phyloP scores from a whole-genome alignment of 2,113 vertebrate genomes.

The Ictalurus punctatus region DNA sequence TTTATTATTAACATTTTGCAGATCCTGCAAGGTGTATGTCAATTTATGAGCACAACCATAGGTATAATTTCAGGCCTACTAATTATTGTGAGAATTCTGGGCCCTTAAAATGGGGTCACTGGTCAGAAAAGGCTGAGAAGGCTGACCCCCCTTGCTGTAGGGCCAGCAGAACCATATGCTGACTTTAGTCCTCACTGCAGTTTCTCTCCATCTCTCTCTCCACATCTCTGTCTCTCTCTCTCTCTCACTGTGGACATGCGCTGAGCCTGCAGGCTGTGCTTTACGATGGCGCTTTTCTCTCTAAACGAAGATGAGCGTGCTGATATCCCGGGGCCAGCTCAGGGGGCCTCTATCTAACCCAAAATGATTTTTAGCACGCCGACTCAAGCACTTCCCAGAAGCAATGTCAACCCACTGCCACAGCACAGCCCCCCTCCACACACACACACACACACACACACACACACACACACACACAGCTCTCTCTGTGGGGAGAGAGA shows the following conservation, averaged over 20 bases:
- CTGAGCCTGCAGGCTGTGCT: conserved; percentile 77
- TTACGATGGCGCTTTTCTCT: conserved; percentile 66
- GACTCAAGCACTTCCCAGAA: conserved; percentile 90
- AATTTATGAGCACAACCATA: too few species aligned
- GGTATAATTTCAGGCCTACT: neutral
- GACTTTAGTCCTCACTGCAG: conserved; percentile 72
- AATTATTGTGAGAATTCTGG: neutral
- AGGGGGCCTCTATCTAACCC: conserved; percentile 82
- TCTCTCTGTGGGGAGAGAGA: conserved; percentile 47
- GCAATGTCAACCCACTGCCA: conserved; percentile 79
- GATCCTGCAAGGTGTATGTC: too few species aligned
- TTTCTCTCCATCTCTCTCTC: conserved; percentile 50
- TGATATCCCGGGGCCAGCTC: conserved; percentile 79
- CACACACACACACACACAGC: conserved; percentile 6
- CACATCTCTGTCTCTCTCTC: conserved; percentile 16
- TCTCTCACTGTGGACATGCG: conserved; percentile 67
- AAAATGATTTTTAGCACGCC: conserved; percentile 83
- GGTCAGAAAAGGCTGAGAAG: conserved; percentile 15
- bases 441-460: conserved; percentile 28
- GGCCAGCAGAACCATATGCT: conserved; percentile 85
- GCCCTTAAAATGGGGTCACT: neutral
- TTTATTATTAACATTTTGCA: too few species aligned
- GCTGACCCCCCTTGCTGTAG: conserved; percentile 55
- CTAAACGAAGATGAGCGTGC: conserved; percentile 82
- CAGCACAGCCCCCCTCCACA: conserved; percentile 30